phyloP scores from a whole-genome alignment of 2,113 vertebrate genomes.

The Crotalus horridus region DNA sequence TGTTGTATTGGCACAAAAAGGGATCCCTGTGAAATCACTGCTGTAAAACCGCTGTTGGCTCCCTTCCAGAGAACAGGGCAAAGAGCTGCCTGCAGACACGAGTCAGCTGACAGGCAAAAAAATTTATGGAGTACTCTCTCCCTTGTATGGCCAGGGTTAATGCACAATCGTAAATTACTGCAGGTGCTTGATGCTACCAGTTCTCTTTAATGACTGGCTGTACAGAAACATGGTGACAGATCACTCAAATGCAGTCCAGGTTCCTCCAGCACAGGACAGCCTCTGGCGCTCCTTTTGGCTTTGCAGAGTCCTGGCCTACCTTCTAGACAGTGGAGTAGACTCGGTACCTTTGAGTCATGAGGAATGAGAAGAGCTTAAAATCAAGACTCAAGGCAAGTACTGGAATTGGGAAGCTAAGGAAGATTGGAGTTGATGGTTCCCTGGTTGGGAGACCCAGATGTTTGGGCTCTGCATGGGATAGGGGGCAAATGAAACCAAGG shows the following conservation, averaged over 20 bases:
- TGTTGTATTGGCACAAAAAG: too few relatives aligned
- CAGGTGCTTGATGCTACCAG: neutral
- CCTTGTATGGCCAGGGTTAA: constrained; percentile 14
- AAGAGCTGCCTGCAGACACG: neutral
- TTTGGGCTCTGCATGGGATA: neutral
- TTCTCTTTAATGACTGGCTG: neutral
- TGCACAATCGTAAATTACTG: constrained; percentile 14
- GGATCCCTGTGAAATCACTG: neutral
- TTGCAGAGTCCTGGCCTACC: neutral
- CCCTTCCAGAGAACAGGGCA: constrained; percentile 2
- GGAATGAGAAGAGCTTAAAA: neutral
- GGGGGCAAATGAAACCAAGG: neutral
- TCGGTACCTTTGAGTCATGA: neutral
- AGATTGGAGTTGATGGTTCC: neutral
- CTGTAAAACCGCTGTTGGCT: neutral
- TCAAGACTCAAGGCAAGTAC: neutral
- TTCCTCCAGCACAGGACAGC: neutral
- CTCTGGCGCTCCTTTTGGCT: neutral
- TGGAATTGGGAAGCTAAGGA: too few relatives aligned
- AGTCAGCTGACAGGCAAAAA: neutral
- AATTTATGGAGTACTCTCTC: constrained; percentile 24
- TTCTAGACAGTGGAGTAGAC: neutral
- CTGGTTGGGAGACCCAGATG: too few relatives aligned
- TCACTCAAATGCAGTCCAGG: neutral
- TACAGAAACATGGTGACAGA: neutral